Percentiles rank a stretch among this genome's conserved stretches.
phyloP scores from a whole-genome alignment of 2,888 invertebrate genomes.

The Serripes groenlandicus region DNA sequence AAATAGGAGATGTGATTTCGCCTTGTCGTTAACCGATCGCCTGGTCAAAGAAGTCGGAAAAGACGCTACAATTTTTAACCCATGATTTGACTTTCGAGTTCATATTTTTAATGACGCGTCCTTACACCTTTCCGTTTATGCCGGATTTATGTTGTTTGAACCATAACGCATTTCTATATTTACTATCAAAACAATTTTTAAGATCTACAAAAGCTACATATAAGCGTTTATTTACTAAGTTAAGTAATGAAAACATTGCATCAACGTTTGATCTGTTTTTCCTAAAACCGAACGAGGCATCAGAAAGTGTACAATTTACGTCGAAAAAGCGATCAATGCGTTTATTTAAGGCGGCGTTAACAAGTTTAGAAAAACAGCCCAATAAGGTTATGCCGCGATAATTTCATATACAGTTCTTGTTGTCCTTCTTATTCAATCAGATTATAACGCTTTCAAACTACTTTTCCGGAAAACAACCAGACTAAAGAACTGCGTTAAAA shows the following conservation, averaged over 20 bases:
- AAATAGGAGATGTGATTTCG: no score
- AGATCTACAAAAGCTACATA: background rate
- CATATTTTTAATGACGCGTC: no score
- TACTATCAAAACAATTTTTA: background rate
- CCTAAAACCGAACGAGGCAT: background rate
- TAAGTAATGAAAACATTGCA: background rate
- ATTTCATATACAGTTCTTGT: no score
- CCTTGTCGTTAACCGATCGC: no score
- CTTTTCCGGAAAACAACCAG: no score
- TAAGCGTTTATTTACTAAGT: background rate
- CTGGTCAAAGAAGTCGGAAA: no score
- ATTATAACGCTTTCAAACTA: no score
- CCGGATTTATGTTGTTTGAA: constrained; percentile 1
- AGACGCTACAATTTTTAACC: no score
- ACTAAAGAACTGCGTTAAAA: no score
- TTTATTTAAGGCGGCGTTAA: background rate
- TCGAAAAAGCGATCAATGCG: background rate
- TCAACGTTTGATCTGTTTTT: background rate
- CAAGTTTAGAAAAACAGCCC: background rate
- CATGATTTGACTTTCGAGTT: no score
- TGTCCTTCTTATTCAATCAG: no score
- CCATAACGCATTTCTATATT: background rate
- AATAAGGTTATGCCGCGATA: background rate
- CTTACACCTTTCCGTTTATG: no score
- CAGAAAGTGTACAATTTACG: background rate